These are phyloP conservation scores for Sweltsa coloradensis DNA, from an alignment of 1,140 invertebrate genomes.

Conservation along the genomic window DNA sequence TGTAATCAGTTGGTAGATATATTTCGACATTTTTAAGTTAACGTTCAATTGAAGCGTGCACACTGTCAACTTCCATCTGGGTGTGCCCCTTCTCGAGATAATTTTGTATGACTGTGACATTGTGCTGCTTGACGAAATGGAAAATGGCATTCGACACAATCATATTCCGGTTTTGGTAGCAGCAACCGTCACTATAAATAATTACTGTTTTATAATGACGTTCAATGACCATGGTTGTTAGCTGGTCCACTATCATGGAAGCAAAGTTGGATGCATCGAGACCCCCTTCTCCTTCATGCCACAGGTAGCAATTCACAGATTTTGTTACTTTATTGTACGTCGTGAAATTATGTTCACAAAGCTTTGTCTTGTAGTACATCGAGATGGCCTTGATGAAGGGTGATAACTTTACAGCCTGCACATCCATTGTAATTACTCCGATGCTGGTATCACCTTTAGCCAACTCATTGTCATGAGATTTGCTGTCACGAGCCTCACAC, in stretches of 20 bases:
- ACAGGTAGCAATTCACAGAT: conserved; percentile 15
- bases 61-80: conserved; percentile 25
- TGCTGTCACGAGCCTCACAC: conserved; percentile 9
- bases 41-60: conserved; percentile 18
- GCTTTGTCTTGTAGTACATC: conserved; percentile 32
- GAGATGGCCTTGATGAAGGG: conserved; percentile 25
- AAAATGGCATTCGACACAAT: conserved; percentile 20
- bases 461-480: conserved; percentile 6
- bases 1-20: conserved; percentile 10
- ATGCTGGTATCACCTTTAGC: conserved; percentile 1
- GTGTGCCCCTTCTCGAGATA: conserved; percentile 25
- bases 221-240: conserved; percentile 7
- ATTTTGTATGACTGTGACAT: conserved; percentile 22
- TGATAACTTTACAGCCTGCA: conserved; percentile 19
- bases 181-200: conserved; percentile 22
- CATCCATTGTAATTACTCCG: conserved; percentile 18
- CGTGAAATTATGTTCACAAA: conserved; percentile 31
- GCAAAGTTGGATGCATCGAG: conserved; percentile 17
- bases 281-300: conserved; percentile 18
- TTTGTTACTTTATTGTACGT: conserved; percentile 27
- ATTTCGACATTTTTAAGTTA: conserved; percentile 7
- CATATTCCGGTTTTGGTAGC: conserved; percentile 23
- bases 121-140: conserved; percentile 11
- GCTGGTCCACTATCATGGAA: conserved; percentile 13
- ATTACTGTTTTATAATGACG: conserved; percentile 13